phyloP scores from a whole-genome alignment of 2,113 vertebrate genomes.

The Rattus norvegicus region GRCr8 NC_086019.1:209998001-209998500 shows the following conservation, averaged over 20 bases:
- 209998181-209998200: neutral
- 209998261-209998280: neutral
- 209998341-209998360: neutral
- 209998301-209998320: neutral
- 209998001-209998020: neutral
- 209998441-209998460: neutral
- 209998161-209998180: neutral
- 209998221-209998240: neutral
- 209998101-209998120: neutral
- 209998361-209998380: neutral
- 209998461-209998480: neutral
- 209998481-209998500: neutral
- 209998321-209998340: neutral
- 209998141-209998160: neutral
- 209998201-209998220: conserved; percentile 34
- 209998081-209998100: neutral
- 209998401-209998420: neutral
- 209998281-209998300: neutral
- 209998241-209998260: neutral
- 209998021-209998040: conserved; percentile 1
- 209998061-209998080: neutral
- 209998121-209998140: neutral
- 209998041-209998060: conserved; percentile 41
- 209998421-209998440: neutral
- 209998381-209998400: neutral